phyloP scores from a whole-genome alignment of 2,113 vertebrate genomes.

The Datnioides undecimradiatus region DNA sequence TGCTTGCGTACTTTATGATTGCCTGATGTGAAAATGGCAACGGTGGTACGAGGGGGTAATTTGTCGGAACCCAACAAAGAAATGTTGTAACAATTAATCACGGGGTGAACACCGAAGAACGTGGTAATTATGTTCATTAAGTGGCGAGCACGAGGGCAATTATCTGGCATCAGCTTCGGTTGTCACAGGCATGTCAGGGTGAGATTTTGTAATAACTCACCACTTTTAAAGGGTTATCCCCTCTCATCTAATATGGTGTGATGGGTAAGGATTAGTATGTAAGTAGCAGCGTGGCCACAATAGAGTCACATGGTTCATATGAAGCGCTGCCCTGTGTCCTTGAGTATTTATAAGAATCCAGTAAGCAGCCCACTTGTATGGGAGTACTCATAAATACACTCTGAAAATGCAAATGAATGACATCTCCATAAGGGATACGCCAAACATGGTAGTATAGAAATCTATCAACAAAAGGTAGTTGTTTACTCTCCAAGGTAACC shows the following conservation, averaged over 20 bases:
- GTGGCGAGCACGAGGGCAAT: constrained; percentile 83
- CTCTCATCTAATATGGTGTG: constrained; percentile 59
- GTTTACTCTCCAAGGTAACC: constrained; percentile 16
- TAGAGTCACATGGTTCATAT: constrained; percentile 49
- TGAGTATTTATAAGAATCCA: constrained; percentile 27
- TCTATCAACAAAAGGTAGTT: background rate
- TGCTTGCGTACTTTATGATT: constrained; percentile 77
- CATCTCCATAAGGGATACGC: background rate
- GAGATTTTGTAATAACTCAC: constrained; percentile 81
- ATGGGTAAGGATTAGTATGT: constrained; percentile 46
- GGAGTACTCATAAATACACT: constrained; percentile 6
- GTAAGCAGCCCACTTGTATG: background rate
- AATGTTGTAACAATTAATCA: constrained; percentile 88
- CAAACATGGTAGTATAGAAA: background rate
- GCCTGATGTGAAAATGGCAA: constrained; percentile 81
- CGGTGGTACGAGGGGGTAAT: constrained; percentile 79
- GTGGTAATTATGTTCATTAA: constrained; percentile 87
- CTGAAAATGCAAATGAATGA: constrained; percentile 29
- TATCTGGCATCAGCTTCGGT: constrained; percentile 78
- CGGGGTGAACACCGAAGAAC: constrained; percentile 80
- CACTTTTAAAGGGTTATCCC: constrained; percentile 71
- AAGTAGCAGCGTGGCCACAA: constrained; percentile 12
- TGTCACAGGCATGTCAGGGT: constrained; percentile 77
- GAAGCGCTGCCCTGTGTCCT: constrained; percentile 38
- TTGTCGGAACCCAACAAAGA: constrained; percentile 85